Conservation (phyloP, 2,888 invertebrate species). For the Micropterix aruncella region DNA sequence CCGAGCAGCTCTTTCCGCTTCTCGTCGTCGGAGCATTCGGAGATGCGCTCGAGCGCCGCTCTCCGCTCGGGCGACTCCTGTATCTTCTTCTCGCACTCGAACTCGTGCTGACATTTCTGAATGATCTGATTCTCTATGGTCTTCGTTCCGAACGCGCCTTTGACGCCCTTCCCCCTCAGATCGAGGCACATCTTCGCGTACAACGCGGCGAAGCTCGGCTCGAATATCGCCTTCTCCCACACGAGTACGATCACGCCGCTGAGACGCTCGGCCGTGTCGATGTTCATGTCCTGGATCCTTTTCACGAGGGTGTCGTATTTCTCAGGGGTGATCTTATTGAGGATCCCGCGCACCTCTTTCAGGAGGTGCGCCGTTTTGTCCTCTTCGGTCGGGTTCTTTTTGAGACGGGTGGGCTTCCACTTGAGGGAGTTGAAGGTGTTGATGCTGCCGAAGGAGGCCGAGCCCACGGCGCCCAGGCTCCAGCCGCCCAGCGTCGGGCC, state of each 20-base stretch:
- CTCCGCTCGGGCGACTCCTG: background rate
- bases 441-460: background rate
- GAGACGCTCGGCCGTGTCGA: constrained; percentile 65
- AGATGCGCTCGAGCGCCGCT: background rate
- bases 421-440: background rate
- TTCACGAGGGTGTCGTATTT: constrained; percentile 74
- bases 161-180: constrained; percentile 21
- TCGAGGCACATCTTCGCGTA: constrained; percentile 81
- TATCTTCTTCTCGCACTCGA: background rate
- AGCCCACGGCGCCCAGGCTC: background rate
- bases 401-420: too few relatives aligned
- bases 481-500: background rate
- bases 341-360: constrained; percentile 71
- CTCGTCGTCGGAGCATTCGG: constrained; percentile 16
- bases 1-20: constrained; percentile 61
- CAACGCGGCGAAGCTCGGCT: constrained; percentile 84
- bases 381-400: too few relatives aligned
- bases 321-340: constrained; percentile 91
- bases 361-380: too few relatives aligned
- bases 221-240: constrained; percentile 92
- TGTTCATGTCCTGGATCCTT: constrained; percentile 61
- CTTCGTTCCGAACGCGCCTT: background rate
- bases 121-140: background rate
- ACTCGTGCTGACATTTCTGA: background rate
- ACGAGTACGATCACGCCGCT: constrained; percentile 81